A percentile compares a stretch with the other conserved stretches of the same genome.
Evolutionary conservation across 2,888 invertebrate species (phyloP).

Genomic region (Ormia ochracea): DNA sequence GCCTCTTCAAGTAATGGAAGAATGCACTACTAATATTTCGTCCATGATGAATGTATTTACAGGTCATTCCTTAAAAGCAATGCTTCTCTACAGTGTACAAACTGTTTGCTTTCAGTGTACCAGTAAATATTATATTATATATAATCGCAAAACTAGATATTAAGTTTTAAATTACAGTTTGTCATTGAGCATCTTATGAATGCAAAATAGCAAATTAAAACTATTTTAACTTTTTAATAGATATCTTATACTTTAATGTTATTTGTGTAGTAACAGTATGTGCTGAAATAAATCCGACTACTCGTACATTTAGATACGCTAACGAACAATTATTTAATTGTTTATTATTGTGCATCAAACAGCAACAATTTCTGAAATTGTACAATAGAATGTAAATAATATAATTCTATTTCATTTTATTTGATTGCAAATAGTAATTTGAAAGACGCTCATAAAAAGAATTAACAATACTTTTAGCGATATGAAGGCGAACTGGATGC

Average conservation of each 20-base stretch:
- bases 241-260: conserved; percentile 7
- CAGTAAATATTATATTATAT: too few relatives aligned
- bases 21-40: neutral
- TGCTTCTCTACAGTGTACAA: neutral
- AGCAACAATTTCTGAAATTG: neutral
- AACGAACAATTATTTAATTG: conserved; percentile 51
- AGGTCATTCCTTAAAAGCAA: neutral
- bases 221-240: conserved; percentile 10
- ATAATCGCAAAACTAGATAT: neutral
- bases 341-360: conserved; percentile 40
- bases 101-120: neutral
- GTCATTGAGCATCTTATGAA: conserved; percentile 37
- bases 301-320: conserved; percentile 1
- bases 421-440: conserved; percentile 42
- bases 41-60: neutral
- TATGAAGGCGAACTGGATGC: conserved; percentile 14
- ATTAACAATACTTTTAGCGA: neutral
- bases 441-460: conserved; percentile 39
- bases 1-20: too few relatives aligned
- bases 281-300: conserved; percentile 8
- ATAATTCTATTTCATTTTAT: conserved; percentile 32
- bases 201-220: conserved; percentile 42
- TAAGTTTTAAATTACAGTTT: conserved; percentile 19
- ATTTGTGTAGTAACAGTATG: conserved; percentile 16
- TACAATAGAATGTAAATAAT: conserved; percentile 19